These are phyloP conservation scores for Mercenaria mercenaria DNA, from an alignment of 1,140 invertebrate genomes.

Conservation along the genomic window DNA sequence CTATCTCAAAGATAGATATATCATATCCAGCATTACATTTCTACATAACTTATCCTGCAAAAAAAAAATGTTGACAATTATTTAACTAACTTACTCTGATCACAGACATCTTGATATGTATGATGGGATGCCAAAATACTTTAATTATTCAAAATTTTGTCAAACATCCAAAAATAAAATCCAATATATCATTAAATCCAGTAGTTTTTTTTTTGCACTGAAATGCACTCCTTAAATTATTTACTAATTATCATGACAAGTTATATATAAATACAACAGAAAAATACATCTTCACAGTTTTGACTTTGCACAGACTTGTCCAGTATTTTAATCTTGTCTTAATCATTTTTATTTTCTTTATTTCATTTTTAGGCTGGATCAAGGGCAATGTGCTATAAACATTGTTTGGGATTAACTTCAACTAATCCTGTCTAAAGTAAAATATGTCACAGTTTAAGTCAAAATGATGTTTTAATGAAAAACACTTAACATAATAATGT, in stretches of 20 bases:
- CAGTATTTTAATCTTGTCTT: not conserved
- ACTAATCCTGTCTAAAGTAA: not conserved
- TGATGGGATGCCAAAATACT: not conserved
- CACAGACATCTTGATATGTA: not conserved
- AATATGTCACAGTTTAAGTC: not conserved
- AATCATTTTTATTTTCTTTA: constrained; percentile 15
- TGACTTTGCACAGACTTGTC: not conserved
- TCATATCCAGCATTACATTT: no score
- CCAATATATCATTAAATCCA: not conserved
- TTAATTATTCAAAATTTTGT: not conserved
- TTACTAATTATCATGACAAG: not conserved
- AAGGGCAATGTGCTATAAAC: constrained; percentile 15
- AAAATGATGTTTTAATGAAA: not conserved
- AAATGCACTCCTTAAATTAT: not conserved
- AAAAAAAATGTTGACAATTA: no score
- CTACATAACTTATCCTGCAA: no score
- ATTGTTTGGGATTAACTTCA: constrained; percentile 23
- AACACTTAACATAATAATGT: not conserved
- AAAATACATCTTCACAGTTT: no score
- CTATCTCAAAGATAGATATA: no score
- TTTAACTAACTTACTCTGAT: constrained; percentile 10
- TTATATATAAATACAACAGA: not conserved
- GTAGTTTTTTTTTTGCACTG: not conserved
- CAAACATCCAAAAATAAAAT: not conserved
- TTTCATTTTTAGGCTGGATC: not conserved